A percentile compares a stretch with the other conserved stretches of the same genome.
Conservation (phyloP, 1,140 invertebrate species). For the Drosophila busckii region DNA sequence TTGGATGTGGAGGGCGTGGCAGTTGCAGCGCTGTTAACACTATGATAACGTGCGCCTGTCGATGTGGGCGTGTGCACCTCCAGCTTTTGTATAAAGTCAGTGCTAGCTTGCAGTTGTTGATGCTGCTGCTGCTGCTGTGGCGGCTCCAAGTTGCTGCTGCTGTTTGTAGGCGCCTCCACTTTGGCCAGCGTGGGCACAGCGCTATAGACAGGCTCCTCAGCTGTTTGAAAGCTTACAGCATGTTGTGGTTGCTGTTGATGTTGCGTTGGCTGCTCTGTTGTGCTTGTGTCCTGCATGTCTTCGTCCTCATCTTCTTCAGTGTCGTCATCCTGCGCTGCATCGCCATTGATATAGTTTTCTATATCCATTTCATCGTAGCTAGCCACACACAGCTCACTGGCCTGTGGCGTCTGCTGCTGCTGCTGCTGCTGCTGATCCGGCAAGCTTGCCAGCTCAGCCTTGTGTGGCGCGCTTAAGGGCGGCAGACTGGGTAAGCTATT, state of each 20-base stretch:
- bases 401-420: conserved; percentile 35
- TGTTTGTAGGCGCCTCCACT: conserved; percentile 29
- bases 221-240: conserved; percentile 42
- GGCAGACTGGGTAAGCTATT: conserved; percentile 45
- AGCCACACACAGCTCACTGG: conserved; percentile 53
- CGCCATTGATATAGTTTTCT: conserved; percentile 70
- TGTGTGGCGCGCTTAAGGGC: conserved; percentile 53
- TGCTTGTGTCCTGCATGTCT: conserved; percentile 46
- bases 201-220: conserved; percentile 54
- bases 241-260: conserved; percentile 41
- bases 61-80: conserved; percentile 45
- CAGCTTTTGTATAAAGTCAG: conserved; percentile 42
- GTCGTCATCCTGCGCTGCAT: conserved; percentile 47
- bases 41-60: conserved; percentile 31
- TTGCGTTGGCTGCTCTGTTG: conserved; percentile 27
- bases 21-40: too few species aligned
- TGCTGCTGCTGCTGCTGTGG: conserved; percentile 34
- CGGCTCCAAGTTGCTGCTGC: conserved; percentile 26
- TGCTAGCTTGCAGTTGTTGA: conserved; percentile 33
- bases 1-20: conserved; percentile 37
- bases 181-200: conserved; percentile 46
- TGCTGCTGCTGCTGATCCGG: conserved; percentile 41
- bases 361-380: conserved; percentile 75
- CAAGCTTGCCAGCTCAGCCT: conserved; percentile 29
- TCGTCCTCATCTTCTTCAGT: conserved; percentile 55